These are phyloP conservation scores for Catharus fuscescens DNA, from an alignment of 2,113 vertebrate species.

Conservation along the genomic window DNA sequence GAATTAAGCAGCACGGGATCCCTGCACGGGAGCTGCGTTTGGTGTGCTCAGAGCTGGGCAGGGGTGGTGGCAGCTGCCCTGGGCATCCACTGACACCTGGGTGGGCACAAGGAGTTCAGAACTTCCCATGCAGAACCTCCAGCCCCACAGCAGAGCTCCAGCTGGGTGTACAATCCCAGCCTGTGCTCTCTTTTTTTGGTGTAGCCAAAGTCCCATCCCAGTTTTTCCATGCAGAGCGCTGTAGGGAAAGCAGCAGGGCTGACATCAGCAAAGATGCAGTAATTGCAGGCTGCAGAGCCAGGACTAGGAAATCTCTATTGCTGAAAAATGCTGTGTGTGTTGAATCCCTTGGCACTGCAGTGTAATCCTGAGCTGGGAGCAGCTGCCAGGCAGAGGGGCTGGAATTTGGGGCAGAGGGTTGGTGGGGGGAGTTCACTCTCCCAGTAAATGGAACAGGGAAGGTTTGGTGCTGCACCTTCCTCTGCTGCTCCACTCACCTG, in stretches of 20 bases:
- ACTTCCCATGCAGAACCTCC: rapidly evolving
- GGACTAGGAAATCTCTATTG: background rate
- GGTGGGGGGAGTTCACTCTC: background rate
- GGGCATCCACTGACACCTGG: rapidly evolving
- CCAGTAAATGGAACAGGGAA: background rate
- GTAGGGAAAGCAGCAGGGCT: background rate
- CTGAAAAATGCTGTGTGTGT: background rate
- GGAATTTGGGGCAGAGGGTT: background rate
- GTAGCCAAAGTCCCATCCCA: background rate
- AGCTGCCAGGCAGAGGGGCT: background rate
- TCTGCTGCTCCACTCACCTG: background rate
- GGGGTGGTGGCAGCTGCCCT: background rate
- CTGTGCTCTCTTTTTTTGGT: rapidly evolving
- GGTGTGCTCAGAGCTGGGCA: background rate
- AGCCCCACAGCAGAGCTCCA: background rate
- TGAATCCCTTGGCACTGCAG: background rate
- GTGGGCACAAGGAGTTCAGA: background rate
- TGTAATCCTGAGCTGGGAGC: background rate
- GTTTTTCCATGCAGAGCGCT: background rate
- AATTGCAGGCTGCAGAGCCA: background rate
- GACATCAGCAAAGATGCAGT: background rate
- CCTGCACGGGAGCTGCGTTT: background rate
- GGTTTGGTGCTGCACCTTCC: background rate
- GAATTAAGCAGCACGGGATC: slow-evolving; percentile 38
- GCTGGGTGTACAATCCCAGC: rapidly evolving